A percentile compares a stretch with the other conserved stretches of the same genome.
Conservation (phyloP, 2,113 vertebrate genomes). For the Etia nguti region DNA sequence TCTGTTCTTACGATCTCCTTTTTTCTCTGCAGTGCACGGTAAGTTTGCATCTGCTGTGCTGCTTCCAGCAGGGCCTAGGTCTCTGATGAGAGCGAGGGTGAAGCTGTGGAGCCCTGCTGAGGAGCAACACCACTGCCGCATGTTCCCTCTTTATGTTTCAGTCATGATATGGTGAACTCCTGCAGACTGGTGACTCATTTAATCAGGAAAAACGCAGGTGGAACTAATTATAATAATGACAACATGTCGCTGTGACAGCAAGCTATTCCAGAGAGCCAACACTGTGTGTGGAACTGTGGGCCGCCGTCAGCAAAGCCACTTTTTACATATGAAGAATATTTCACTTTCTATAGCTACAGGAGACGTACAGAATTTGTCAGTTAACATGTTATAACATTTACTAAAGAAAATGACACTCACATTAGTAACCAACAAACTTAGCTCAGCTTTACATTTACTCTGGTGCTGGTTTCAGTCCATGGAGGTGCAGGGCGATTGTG, state of each 20-base stretch:
- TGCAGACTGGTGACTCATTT: not conserved
- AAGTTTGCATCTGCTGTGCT: not conserved
- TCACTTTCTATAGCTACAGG: not conserved
- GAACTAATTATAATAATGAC: not conserved
- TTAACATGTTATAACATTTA: not conserved
- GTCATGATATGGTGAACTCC: not conserved
- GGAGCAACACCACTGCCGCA: not conserved
- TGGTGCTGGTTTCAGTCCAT: not conserved
- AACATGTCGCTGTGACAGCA: not conserved
- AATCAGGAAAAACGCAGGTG: not conserved
- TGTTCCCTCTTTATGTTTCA: not conserved
- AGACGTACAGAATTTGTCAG: fast-evolving
- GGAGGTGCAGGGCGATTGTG: not conserved
- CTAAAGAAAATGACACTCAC: not conserved
- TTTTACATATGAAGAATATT: not conserved
- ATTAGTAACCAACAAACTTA: not conserved
- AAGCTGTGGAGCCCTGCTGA: not conserved
- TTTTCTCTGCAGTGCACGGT: not conserved
- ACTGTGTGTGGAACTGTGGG: not conserved
- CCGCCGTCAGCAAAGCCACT: fast-evolving
- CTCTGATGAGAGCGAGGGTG: not conserved
- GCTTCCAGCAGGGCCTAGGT: not conserved
- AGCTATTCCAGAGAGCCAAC: not conserved
- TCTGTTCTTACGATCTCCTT: not conserved
- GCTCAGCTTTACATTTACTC: not conserved